Percentiles rank a stretch among this genome's conserved stretches.
Evolutionary conservation across 2,113 vertebrate species (phyloP).

Genomic region (Sapajus apella): DNA sequence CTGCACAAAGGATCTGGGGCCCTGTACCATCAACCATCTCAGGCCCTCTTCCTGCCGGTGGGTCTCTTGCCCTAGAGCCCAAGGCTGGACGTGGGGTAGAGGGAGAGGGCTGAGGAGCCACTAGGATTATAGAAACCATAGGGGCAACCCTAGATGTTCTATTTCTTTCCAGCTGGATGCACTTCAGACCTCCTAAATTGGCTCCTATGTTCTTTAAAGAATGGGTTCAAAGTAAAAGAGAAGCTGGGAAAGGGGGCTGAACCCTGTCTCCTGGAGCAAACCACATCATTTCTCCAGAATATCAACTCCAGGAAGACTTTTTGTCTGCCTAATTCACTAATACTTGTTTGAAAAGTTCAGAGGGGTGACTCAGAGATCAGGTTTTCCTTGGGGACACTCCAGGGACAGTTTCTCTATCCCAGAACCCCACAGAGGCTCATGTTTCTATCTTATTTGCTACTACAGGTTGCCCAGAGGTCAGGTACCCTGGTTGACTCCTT

Average conservation of each 20-base stretch:
- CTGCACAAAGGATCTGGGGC: slow-evolving; percentile 43
- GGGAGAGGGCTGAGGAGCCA: background rate
- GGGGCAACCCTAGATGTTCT: background rate
- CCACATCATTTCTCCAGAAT: background rate
- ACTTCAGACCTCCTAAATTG: background rate
- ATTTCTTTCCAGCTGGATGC: background rate
- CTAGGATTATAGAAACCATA: background rate
- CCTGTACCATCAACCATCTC: background rate
- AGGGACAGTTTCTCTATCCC: background rate
- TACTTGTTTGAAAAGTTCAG: background rate
- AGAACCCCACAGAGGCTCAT: background rate
- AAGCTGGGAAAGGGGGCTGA: background rate
- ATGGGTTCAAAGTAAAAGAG: background rate
- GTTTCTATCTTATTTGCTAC: background rate
- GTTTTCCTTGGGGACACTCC: background rate
- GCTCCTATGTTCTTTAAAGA: background rate
- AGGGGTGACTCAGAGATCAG: background rate
- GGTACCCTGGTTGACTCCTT: background rate
- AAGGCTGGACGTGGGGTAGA: background rate
- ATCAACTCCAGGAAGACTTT: background rate
- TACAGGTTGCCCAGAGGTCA: background rate
- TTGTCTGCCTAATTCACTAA: background rate
- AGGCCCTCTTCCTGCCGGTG: background rate
- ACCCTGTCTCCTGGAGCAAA: background rate
- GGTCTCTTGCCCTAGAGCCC: background rate